Percentiles rank a stretch among this genome's conserved stretches.
Evolutionary conservation across 92 coral and sea anemone genomes (phyloP).

Genomic region (Meandrina meandrites): DNA sequence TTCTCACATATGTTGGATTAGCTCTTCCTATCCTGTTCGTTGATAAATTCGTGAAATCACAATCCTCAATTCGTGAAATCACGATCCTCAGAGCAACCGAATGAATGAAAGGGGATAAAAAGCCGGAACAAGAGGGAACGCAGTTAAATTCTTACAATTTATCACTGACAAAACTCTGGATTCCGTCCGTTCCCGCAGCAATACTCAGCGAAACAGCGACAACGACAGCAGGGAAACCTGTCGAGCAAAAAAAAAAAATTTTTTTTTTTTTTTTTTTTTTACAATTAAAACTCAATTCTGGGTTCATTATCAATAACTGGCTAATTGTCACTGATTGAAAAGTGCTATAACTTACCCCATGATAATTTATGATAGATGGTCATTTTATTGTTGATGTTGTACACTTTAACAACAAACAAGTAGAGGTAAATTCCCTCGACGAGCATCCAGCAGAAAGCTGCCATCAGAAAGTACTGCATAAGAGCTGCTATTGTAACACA

Average conservation of each 20-base stretch:
- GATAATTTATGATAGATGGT: background rate
- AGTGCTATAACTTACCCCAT: background rate
- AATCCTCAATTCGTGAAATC: background rate
- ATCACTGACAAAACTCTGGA: background rate
- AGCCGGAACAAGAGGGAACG: background rate
- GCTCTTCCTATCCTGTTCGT: background rate
- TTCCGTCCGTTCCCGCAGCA: conserved; percentile 5
- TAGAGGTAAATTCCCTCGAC: conserved; percentile 16
- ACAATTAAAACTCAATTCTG: background rate
- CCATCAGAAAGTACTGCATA: conserved; percentile 4
- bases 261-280: no score
- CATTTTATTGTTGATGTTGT: conserved; percentile 15
- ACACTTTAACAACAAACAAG: conserved; percentile 13
- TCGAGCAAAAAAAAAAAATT: background rate
- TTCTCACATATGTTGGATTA: background rate
- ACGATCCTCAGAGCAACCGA: background rate
- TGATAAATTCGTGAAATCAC: no score
- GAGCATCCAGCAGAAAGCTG: conserved; percentile 20
- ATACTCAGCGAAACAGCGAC: background rate
- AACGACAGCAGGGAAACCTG: background rate
- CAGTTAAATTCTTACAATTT: background rate
- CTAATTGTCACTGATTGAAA: background rate
- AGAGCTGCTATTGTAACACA: conserved; percentile 4
- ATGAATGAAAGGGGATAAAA: background rate
- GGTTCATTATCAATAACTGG: background rate